A percentile compares a stretch with the other conserved stretches of the same genome.
These are phyloP conservation scores for Leptinotarsa undecemlineata DNA, from an alignment of 1,140 invertebrate genomes.

Conservation along the genomic window DNA sequence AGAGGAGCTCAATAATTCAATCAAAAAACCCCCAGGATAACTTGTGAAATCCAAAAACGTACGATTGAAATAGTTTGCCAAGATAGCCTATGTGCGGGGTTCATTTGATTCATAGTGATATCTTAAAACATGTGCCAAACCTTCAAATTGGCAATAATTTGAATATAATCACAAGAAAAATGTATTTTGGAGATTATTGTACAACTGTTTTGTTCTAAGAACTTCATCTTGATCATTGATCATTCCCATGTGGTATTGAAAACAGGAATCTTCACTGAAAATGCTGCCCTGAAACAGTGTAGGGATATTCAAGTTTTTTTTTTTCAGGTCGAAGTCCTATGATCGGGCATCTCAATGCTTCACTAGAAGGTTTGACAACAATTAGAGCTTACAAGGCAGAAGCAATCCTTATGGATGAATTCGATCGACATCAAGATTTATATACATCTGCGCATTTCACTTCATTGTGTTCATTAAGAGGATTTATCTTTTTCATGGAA, in stretches of 20 bases:
- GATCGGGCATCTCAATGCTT: conserved; percentile 69
- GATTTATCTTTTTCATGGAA: conserved; percentile 78
- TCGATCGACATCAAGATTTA: conserved; percentile 76
- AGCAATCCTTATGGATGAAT: conserved; percentile 75
- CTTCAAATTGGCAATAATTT: too few species aligned
- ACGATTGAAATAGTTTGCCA: too few species aligned
- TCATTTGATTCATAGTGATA: too few species aligned
- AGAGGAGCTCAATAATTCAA: too few species aligned
- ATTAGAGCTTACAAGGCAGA: conserved; percentile 83
- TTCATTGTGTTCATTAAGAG: conserved; percentile 63
- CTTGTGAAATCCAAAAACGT: too few species aligned
- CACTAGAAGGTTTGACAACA: conserved; percentile 76
- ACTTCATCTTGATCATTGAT: background rate
- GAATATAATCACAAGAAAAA: background rate
- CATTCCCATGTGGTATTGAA: too few species aligned
- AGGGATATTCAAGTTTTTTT: too few species aligned
- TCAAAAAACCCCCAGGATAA: too few species aligned
- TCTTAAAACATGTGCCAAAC: too few species aligned
- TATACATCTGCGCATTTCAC: conserved; percentile 69
- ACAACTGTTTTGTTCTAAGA: background rate
- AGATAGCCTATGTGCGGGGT: too few species aligned
- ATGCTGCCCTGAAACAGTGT: too few species aligned
- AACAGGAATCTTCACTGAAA: too few species aligned
- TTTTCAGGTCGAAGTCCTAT: conserved; percentile 61
- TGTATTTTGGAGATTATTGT: background rate